Evolutionary conservation across 2,888 invertebrate species (phyloP).

Genomic region (Leucophora obtusa): DNA sequence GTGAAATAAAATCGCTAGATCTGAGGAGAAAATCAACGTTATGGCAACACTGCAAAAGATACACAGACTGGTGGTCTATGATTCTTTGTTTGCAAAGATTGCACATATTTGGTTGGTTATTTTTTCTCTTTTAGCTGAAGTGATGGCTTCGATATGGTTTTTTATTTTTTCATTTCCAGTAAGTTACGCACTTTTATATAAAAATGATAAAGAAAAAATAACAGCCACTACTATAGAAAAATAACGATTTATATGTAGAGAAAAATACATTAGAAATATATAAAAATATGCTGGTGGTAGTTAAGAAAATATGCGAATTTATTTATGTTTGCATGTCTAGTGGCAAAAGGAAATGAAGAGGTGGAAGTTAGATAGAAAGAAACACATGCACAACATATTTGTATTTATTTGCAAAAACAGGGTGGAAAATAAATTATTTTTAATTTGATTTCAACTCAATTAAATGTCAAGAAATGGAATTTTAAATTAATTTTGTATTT

Average conservation of each 20-base stretch:
- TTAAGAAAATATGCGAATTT: slow-evolving; percentile 43
- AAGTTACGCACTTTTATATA: slow-evolving; percentile 43
- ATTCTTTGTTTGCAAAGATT: slow-evolving; percentile 19
- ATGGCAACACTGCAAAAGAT: too few relatives aligned
- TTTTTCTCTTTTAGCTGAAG: background rate
- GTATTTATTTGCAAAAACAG: slow-evolving; percentile 67
- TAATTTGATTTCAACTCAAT: slow-evolving; percentile 79
- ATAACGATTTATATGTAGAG: slow-evolving; percentile 26
- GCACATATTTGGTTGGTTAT: slow-evolving; percentile 15
- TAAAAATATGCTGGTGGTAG: slow-evolving; percentile 50
- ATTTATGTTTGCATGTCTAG: background rate
- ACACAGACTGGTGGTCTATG: slow-evolving; percentile 9
- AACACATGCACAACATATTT: slow-evolving; percentile 6
- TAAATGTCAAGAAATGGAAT: slow-evolving; percentile 78
- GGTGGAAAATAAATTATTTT: slow-evolving; percentile 78
- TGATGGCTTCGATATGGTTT: background rate
- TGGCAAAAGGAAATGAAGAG: slow-evolving; percentile 19
- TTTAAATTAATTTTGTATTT: slow-evolving; percentile 74
- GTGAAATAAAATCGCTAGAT: too few relatives aligned
- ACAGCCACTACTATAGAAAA: slow-evolving; percentile 14
- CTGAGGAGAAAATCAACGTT: too few relatives aligned
- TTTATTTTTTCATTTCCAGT: slow-evolving; percentile 4
- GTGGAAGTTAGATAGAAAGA: background rate
- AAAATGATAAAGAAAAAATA: slow-evolving; percentile 15
- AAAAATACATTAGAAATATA: slow-evolving; percentile 11